Percentiles rank a stretch among this genome's conserved stretches.
These are phyloP conservation scores for Chrysocyon brachyurus DNA, from an alignment of 2,797 vertebrate genomes.

Conservation along the genomic window DNA sequence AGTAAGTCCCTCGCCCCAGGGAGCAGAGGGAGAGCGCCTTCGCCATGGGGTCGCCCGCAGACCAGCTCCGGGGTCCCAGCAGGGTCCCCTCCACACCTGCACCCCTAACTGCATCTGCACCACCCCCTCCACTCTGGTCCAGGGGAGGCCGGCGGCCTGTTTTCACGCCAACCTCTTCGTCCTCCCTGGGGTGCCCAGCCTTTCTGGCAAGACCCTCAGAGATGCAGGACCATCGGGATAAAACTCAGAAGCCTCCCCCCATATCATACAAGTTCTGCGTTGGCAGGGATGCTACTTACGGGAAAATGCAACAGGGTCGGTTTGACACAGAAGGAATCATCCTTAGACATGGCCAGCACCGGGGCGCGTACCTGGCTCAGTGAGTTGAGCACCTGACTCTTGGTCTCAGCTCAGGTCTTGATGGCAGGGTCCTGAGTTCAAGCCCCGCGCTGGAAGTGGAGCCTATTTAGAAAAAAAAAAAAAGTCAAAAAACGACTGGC, in stretches of 20 bases:
- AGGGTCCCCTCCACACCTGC: accelerated
- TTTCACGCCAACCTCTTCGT: too few species aligned
- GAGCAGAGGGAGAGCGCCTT: not conserved
- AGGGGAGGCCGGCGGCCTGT: accelerated
- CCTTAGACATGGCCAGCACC: not conserved
- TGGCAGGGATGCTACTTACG: not conserved
- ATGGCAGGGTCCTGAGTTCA: not conserved
- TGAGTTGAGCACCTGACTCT: not conserved
- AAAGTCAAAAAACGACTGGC: not conserved
- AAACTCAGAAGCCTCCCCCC: accelerated
- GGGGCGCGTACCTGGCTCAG: not conserved
- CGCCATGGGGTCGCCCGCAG: accelerated
- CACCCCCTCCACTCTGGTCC: not conserved
- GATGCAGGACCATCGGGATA: too few species aligned
- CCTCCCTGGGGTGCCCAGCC: not conserved
- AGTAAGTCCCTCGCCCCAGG: accelerated
- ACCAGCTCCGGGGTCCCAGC: accelerated
- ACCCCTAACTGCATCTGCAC: accelerated
- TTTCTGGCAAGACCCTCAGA: too few species aligned
- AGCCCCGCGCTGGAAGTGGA: not conserved
- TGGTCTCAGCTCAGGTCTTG: not conserved
- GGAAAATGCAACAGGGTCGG: not conserved
- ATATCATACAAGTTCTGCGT: accelerated
- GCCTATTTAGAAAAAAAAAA: not conserved
- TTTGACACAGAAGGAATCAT: not conserved